Evolutionary conservation across 2,113 vertebrate species (phyloP).

Genomic region (Carassius gibelio): DNA sequence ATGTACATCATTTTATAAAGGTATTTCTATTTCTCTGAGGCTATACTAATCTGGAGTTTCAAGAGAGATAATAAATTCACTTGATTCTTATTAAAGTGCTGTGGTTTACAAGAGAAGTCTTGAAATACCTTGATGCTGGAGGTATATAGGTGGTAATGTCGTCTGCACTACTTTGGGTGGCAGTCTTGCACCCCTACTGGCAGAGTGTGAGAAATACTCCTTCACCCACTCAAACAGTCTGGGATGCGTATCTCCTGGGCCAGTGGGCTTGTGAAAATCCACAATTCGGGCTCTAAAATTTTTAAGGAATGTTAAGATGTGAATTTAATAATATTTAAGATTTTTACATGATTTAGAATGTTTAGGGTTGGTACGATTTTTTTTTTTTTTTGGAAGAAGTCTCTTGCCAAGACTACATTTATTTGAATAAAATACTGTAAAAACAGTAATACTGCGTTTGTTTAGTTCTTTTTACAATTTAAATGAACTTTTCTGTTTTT

Average conservation of each 20-base stretch:
- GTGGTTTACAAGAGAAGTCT: neutral
- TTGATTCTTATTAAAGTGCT: neutral
- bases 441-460: neutral
- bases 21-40: neutral
- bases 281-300: constrained; percentile 80
- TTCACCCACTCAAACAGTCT: constrained; percentile 88
- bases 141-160: constrained; percentile 85
- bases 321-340: neutral
- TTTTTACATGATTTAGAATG: neutral
- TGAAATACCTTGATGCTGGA: constrained; percentile 90
- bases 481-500: neutral
- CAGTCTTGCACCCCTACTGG: constrained; percentile 65
- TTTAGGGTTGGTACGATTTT: neutral
- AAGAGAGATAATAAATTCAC: neutral
- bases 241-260: constrained; percentile 85
- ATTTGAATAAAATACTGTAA: neutral
- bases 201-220: constrained; percentile 81
- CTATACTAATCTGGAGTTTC: neutral
- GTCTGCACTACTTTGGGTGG: constrained; percentile 78
- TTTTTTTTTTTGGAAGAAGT: neutral
- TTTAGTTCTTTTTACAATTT: neutral
- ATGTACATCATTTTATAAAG: neutral
- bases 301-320: neutral
- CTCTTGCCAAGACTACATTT: neutral
- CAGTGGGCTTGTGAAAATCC: constrained; percentile 91